phyloP scores from a whole-genome alignment of 2,797 vertebrate genomes.

The Alcedo quadribrachys region DNA sequence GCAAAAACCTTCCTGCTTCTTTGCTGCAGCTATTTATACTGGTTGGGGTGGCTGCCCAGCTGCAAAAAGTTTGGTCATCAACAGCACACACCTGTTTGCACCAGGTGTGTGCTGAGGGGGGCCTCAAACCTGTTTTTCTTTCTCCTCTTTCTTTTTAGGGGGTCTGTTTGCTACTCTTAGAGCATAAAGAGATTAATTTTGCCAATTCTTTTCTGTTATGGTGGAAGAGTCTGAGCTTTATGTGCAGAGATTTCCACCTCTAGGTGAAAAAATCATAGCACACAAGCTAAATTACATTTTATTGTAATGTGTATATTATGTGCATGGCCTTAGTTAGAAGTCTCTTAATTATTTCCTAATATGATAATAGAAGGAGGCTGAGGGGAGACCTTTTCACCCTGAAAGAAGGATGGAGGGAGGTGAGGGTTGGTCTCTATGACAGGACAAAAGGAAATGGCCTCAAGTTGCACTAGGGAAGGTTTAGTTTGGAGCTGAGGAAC shows the following conservation, averaged over 20 bases:
- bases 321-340: accelerated
- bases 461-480: not conserved
- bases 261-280: not conserved
- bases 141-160: not conserved
- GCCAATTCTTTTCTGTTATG: not conserved
- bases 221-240: not conserved
- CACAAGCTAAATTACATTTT: not conserved
- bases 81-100: conserved; percentile 35
- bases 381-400: not conserved
- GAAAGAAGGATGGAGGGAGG: not conserved
- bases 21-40: conserved; percentile 29
- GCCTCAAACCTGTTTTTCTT: not conserved
- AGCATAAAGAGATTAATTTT: not conserved
- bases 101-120: not conserved
- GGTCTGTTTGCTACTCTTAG: not conserved
- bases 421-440: not conserved
- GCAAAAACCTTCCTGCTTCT: not conserved
- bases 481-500: not conserved
- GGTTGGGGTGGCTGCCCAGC: conserved; percentile 16
- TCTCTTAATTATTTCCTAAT: not conserved
- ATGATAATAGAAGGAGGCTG: not conserved
- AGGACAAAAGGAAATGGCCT: not conserved
- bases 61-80: conserved; percentile 39
- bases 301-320: accelerated
- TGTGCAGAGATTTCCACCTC: not conserved